Conservation (phyloP, 2,888 invertebrate species). For the Homarus gammarus region DNA sequence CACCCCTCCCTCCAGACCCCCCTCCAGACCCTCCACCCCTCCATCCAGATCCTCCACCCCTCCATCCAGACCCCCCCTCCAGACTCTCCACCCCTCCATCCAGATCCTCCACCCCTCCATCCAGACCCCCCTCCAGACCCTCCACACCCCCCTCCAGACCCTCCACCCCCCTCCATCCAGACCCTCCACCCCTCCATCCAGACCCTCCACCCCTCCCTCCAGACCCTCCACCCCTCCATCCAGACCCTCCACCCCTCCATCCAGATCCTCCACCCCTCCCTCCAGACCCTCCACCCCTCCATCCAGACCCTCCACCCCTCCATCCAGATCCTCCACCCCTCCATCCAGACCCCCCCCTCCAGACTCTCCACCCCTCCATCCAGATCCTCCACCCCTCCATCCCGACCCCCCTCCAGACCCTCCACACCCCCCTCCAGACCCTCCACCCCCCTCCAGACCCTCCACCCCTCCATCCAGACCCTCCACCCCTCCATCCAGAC, state of each 20-base stretch:
- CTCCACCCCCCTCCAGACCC: not conserved
- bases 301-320: not conserved
- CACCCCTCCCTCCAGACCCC: not conserved
- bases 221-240: no score
- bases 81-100: not conserved
- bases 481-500: not conserved
- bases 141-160: not conserved
- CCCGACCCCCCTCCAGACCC: not conserved
- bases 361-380: not conserved
- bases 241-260: no score
- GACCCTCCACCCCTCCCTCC: slow-evolving; percentile 6
- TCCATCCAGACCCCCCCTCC: not conserved
- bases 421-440: not conserved
- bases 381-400: not conserved
- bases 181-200: not conserved
- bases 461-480: not conserved
- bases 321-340: not conserved
- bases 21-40: no score
- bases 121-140: not conserved
- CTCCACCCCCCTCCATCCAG: not conserved
- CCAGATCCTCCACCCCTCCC: not conserved
- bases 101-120: not conserved
- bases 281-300: no score
- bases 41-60: not conserved
- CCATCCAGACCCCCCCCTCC: no score